Evolutionary conservation across 2,797 vertebrate genomes (phyloP).

Genomic region (Mormyrops boulengeri): DNA sequence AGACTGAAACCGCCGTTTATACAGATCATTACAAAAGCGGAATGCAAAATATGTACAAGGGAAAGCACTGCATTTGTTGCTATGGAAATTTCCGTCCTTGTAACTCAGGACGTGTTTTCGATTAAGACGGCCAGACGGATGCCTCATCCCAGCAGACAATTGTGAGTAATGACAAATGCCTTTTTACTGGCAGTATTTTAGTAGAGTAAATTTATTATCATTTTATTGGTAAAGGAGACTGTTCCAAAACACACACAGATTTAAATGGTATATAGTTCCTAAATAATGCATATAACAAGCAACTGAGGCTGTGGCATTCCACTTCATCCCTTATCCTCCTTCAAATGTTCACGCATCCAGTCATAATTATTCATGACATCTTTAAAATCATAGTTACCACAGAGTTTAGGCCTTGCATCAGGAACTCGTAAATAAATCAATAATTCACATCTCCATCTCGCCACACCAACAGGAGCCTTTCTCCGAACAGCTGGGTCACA

Average conservation of each 20-base stretch:
- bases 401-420: not conserved
- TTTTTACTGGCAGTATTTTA: not conserved
- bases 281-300: not conserved
- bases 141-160: slow-evolving; percentile 9
- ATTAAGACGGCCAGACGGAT: slow-evolving; percentile 5
- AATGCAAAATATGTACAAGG: slow-evolving; percentile 12
- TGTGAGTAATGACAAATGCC: not conserved
- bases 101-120: slow-evolving; percentile 11
- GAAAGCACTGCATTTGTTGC: slow-evolving; percentile 9
- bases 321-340: not conserved
- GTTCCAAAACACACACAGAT: not conserved
- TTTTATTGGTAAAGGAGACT: not conserved
- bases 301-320: not conserved
- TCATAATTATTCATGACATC: not conserved
- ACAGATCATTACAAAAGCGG: slow-evolving; percentile 13
- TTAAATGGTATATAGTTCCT: not conserved
- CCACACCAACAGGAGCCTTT: not conserved
- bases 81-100: slow-evolving; percentile 21
- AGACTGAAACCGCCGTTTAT: not conserved
- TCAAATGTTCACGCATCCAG: not conserved
- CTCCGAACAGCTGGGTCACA: not conserved
- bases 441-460: not conserved
- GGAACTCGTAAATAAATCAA: not conserved
- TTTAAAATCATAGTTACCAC: not conserved
- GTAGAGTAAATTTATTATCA: not conserved